Conservation (phyloP, 2,888 invertebrate species). For the Pandemis heparana region DNA sequence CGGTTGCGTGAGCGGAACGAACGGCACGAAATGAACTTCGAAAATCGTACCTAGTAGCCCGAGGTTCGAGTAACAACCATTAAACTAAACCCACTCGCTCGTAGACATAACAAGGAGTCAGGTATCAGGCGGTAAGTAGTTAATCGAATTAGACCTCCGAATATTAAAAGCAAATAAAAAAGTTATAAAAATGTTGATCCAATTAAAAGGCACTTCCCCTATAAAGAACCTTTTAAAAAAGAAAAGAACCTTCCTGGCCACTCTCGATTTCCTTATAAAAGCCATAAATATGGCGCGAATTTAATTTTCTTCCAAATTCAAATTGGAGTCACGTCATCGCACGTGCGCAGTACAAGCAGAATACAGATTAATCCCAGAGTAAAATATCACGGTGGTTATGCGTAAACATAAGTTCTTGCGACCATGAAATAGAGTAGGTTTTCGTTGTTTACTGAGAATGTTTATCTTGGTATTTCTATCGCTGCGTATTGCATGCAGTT, state of each 20-base stretch:
- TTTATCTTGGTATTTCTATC: not conserved
- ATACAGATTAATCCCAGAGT: conserved; percentile 64
- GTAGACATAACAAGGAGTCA: no score
- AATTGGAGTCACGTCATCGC: conserved; percentile 81
- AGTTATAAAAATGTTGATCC: conserved; percentile 3
- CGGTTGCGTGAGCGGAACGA: no score
- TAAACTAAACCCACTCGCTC: not conserved
- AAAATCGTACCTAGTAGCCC: no score
- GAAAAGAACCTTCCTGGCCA: conserved; percentile 58
- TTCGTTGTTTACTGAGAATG: not conserved
- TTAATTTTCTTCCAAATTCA: conserved; percentile 80
- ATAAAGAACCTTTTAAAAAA: conserved; percentile 16
- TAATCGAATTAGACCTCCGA: not conserved
- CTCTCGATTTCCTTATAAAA: conserved; percentile 73
- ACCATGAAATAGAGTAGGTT: conserved; percentile 39
- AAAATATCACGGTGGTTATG: conserved; percentile 12
- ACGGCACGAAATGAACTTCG: no score
- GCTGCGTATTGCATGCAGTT: conserved; percentile 36
- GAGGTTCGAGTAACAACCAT: no score
- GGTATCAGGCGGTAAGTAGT: not conserved
- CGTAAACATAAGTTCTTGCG: conserved; percentile 24
- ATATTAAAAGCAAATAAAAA: not conserved
- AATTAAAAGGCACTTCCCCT: conserved; percentile 17
- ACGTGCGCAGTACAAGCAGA: conserved; percentile 72
- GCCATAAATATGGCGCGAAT: conserved; percentile 81